phyloP scores from a whole-genome alignment of 2,113 vertebrate species.

The Anguilla japonica region DNA sequence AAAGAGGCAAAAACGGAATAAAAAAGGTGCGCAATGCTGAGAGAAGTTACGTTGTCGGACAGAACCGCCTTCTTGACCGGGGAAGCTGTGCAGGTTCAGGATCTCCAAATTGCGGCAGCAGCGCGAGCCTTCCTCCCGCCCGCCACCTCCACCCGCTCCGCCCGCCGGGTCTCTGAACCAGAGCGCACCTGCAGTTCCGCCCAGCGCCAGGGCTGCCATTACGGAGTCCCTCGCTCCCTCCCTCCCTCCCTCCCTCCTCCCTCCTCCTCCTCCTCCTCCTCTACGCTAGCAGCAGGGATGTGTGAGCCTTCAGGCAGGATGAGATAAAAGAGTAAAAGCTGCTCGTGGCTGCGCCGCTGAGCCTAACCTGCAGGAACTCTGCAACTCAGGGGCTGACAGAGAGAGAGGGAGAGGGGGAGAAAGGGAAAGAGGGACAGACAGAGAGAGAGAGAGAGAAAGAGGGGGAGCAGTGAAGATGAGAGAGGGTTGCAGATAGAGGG shows the following conservation, averaged over 20 bases:
- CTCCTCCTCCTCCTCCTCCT: not conserved
- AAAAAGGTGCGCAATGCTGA: too few relatives aligned
- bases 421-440: too few relatives aligned
- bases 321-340: not conserved
- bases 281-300: not conserved
- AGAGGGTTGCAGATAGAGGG: too few relatives aligned
- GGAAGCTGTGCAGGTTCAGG: too few relatives aligned
- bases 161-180: not conserved
- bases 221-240: too few relatives aligned
- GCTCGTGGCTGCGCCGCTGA: not conserved
- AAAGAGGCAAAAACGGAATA: too few relatives aligned
- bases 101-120: too few relatives aligned
- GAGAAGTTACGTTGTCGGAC: too few relatives aligned
- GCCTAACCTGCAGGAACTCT: not conserved
- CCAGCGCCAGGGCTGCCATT: not conserved
- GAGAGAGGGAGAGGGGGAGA: too few relatives aligned
- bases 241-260: too few relatives aligned
- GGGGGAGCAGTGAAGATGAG: too few relatives aligned
- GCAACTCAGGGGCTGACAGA: not conserved
- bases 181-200: not conserved
- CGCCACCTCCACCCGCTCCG: not conserved
- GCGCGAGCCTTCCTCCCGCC: not conserved
- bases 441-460: too few relatives aligned
- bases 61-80: not conserved
- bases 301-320: not conserved